Base-by-base conservation (phyloP, 2,888 invertebrate genomes). In the Aphidius colemani region DNA sequence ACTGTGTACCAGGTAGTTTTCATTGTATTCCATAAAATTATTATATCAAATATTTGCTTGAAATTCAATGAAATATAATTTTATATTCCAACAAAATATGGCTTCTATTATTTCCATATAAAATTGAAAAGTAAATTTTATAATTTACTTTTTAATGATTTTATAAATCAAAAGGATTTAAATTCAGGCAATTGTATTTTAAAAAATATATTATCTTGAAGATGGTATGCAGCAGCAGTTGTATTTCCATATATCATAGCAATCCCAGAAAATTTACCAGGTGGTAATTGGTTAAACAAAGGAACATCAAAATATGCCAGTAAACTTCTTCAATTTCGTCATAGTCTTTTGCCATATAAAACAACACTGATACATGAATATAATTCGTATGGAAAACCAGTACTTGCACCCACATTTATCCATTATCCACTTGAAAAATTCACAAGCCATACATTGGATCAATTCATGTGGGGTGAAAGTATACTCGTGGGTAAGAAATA, bases 391-490 rank as follows among this genome's bases (percentile, higher is more conserved):
- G 71, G 72, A 7, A 53, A 63, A 7, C 75, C 75, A 3, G 18
- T 73, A 18, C 59, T 75, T 10, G 62, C 73, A 7, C 69, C 72
- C 0, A 70, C 67, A 7, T 64, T 67, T 2, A 46, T 73, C 7
- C 62, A 71, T 59, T 75, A 71, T 63, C 69, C 74, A 0, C 45
- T 60, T 3, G 69, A 71, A 13, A 49, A 51, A 6, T 13, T 56
- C 11, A 11, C 44, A 8, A 55, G 45, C n/a, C 59, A 66, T 18
- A 64, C 60, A 44, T 59, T 55, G 51, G 66, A 70, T 51, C 73
- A 74, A 65, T 74, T 74, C 30, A 65, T 75, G 41, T 75, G 75
- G 75, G 75, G 73, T 7, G 60, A 69, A 18, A 67, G 68, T 41
- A 64, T 75, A 30, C 60, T 75, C 41, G 67, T 74, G 7, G 75